Conservation (phyloP, 2,797 vertebrate species). For the Naso thynnoides region DNA sequence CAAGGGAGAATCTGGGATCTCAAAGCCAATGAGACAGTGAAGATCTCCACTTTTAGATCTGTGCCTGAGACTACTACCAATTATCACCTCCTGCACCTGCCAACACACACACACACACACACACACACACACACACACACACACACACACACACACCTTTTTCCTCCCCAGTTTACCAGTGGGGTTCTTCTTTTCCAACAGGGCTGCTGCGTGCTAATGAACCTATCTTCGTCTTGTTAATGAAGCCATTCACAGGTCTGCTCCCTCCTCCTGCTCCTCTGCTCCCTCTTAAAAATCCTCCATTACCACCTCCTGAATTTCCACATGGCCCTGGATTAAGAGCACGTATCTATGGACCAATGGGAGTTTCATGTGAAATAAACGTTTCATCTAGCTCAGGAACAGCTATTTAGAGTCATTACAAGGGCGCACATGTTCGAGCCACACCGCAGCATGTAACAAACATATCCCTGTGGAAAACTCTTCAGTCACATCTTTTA, state of each 20-base stretch:
- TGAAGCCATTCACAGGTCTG: constrained; percentile 59
- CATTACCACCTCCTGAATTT: constrained; percentile 24
- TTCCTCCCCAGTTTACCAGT: constrained; percentile 26
- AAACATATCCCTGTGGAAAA: not conserved
- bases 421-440: not conserved
- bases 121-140: constrained; percentile 25
- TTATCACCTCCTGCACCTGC: constrained; percentile 67
- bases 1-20: constrained; percentile 32
- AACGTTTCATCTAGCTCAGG: constrained; percentile 23
- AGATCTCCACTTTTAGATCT: constrained; percentile 61
- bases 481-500: constrained; percentile 23
- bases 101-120: constrained; percentile 19
- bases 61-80: constrained; percentile 60
- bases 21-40: constrained; percentile 49
- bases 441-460: not conserved
- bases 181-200: constrained; percentile 28
- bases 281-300: constrained; percentile 3
- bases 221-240: constrained; percentile 56
- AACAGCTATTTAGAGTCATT: constrained; percentile 2
- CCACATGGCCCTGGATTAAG: constrained; percentile 18
- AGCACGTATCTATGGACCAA: constrained; percentile 14
- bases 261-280: not conserved
- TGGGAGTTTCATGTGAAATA: constrained; percentile 35
- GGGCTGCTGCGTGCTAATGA: constrained; percentile 60
- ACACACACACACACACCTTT: not conserved